Conservation (phyloP, 2,113 vertebrate genomes). For the Progne subis region DNA sequence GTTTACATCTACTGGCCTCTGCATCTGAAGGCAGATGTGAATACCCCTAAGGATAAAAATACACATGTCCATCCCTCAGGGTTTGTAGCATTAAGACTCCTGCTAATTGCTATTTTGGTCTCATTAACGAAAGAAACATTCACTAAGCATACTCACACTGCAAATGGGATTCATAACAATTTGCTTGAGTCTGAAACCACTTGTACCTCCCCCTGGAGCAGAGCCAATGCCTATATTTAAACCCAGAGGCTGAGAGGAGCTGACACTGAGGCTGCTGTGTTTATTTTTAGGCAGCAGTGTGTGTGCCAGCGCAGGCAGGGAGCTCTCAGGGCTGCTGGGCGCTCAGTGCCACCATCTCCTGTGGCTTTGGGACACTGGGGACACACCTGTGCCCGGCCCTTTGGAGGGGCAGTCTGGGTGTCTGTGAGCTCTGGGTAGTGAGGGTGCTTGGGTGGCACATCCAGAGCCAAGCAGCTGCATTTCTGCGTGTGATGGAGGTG, state of each 20-base stretch:
- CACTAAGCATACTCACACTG: conserved; percentile 58
- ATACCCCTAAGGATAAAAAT: conserved; percentile 2
- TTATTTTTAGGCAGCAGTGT: conserved; percentile 63
- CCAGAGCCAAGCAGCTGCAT: neutral
- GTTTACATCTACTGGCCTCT: neutral
- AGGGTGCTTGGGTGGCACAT: neutral
- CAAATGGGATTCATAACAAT: conserved; percentile 72
- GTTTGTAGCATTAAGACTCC: conserved; percentile 43
- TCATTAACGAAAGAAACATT: conserved; percentile 67
- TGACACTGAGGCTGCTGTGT: conserved; percentile 17
- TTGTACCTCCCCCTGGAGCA: conserved; percentile 71
- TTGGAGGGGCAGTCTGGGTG: too few species aligned
- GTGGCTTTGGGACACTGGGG: neutral
- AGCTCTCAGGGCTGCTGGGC: neutral
- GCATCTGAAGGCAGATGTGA: conserved; percentile 34
- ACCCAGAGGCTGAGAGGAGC: conserved; percentile 38
- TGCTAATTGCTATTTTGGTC: conserved; percentile 77
- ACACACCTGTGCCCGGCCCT: too few species aligned
- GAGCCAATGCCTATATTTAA: conserved; percentile 73
- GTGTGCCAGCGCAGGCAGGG: neutral
- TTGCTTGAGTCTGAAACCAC: conserved; percentile 72
- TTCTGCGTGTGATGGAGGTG: neutral
- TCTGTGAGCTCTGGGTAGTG: neutral
- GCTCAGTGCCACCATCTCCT: accelerated
- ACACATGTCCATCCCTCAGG: neutral